phyloP scores from a whole-genome alignment of 2,797 vertebrate species.

The Sandelia bainsii region DNA sequence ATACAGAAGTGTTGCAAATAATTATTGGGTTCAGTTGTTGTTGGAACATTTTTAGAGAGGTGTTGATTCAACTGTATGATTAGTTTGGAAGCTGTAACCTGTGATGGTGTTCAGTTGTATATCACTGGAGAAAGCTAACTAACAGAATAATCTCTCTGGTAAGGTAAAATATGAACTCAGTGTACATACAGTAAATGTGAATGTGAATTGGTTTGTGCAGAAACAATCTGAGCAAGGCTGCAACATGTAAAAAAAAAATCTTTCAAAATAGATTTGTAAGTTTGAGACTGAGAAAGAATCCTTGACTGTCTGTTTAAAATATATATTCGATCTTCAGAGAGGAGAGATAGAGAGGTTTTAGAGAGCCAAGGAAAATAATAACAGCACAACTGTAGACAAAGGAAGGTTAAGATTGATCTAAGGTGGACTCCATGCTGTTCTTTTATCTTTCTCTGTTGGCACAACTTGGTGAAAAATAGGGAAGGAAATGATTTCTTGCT shows the following conservation, averaged over 20 bases:
- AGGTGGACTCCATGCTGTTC: constrained; percentile 12
- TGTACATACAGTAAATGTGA: no score
- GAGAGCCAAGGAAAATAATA: constrained; percentile 51
- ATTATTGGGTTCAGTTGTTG: no score
- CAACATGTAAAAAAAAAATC: neutral
- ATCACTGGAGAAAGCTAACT: neutral
- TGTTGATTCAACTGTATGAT: neutral
- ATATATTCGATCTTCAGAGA: constrained; percentile 51
- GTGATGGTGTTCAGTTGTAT: neutral
- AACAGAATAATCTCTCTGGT: neutral
- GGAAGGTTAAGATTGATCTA: constrained; percentile 35
- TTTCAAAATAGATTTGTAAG: constrained; percentile 17
- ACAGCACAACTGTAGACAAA: constrained; percentile 37
- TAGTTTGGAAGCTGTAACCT: no score
- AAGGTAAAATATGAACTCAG: neutral
- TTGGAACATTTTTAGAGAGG: no score
- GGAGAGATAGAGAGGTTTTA: constrained; percentile 26
- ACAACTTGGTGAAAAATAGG: constrained; percentile 14
- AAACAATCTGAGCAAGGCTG: neutral
- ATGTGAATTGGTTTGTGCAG: no score
- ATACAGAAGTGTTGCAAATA: no score
- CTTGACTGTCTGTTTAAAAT: constrained; percentile 25
- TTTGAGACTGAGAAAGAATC: constrained; percentile 22
- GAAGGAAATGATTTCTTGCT: constrained; percentile 5
- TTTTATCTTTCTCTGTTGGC: constrained; percentile 25